These are phyloP conservation scores for Acanthosoma haemorrhoidale DNA, from an alignment of 2,888 invertebrate genomes.

Conservation along the genomic window DNA sequence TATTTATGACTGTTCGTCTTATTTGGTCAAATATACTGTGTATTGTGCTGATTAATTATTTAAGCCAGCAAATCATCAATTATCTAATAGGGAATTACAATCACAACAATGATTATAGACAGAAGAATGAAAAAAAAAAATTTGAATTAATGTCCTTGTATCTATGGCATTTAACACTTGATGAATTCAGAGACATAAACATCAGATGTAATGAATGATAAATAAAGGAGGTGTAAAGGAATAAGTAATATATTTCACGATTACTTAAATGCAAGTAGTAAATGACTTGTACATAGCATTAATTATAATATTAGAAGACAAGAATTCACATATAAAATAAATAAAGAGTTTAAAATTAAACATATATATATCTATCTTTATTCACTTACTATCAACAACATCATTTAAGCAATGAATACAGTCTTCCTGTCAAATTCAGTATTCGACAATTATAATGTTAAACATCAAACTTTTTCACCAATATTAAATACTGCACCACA, in stretches of 20 bases:
- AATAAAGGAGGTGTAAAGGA: background rate
- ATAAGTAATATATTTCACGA: background rate
- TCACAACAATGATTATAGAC: background rate
- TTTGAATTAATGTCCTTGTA: no score
- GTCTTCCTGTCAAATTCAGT: background rate
- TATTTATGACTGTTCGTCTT: background rate
- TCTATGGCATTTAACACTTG: no score
- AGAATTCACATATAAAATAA: conserved; percentile 10
- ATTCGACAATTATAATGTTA: background rate
- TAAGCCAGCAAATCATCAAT: conserved; percentile 2
- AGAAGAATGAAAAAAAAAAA: background rate
- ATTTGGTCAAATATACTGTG: background rate
- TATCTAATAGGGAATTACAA: background rate
- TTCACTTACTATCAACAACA: no score
- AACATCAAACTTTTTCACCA: background rate
- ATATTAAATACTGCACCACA: conserved; percentile 14
- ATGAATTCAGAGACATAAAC: background rate
- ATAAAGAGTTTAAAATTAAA: background rate
- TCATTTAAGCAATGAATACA: background rate
- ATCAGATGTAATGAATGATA: background rate
- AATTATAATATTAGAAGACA: conserved; percentile 7
- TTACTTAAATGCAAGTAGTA: no score
- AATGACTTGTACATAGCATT: background rate
- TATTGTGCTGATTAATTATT: background rate
- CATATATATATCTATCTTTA: background rate